Evolutionary conservation across 92 coral and sea anemone species (phyloP).

Genomic region (Zoanthus gigantus): DNA sequence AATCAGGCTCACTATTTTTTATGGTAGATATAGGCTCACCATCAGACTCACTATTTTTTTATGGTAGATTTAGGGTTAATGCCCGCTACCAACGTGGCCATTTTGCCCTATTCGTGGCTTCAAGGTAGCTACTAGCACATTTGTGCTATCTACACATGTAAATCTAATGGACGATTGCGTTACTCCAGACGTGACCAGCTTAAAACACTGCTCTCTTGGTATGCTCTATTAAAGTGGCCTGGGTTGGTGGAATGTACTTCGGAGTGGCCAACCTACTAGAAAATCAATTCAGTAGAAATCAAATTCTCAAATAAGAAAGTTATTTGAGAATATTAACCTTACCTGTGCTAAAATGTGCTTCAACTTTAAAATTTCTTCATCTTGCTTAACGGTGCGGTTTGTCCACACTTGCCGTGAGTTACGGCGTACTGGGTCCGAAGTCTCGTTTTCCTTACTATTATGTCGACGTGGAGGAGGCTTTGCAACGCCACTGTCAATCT

Average conservation of each 20-base stretch:
- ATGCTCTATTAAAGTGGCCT: conserved; percentile 54
- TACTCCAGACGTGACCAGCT: conserved; percentile 46
- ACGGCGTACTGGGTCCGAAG: conserved; percentile 35
- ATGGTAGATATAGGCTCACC: too few relatives aligned
- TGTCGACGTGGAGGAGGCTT: conserved; percentile 28
- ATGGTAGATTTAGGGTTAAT: too few relatives aligned
- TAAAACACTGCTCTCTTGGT: conserved; percentile 39
- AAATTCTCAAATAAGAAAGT: not conserved
- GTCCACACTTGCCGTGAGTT: not conserved
- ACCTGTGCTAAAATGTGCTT: conserved; percentile 21
- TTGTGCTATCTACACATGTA: too few relatives aligned
- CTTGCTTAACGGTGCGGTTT: not conserved
- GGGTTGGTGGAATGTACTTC: conserved; percentile 55
- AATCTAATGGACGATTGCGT: not conserved
- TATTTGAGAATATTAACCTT: not conserved
- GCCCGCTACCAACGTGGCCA: too few relatives aligned
- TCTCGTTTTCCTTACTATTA: conserved; percentile 42
- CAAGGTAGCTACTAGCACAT: too few relatives aligned
- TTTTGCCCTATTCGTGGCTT: too few relatives aligned
- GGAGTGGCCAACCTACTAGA: not conserved
- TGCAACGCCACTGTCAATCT: conserved; percentile 57
- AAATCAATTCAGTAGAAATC: not conserved
- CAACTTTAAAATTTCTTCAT: conserved; percentile 33
- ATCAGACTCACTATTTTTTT: too few relatives aligned
- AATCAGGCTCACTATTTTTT: too few relatives aligned